Conservation (phyloP, 2,888 invertebrate species). For the Cryptosula pallasiana region DNA sequence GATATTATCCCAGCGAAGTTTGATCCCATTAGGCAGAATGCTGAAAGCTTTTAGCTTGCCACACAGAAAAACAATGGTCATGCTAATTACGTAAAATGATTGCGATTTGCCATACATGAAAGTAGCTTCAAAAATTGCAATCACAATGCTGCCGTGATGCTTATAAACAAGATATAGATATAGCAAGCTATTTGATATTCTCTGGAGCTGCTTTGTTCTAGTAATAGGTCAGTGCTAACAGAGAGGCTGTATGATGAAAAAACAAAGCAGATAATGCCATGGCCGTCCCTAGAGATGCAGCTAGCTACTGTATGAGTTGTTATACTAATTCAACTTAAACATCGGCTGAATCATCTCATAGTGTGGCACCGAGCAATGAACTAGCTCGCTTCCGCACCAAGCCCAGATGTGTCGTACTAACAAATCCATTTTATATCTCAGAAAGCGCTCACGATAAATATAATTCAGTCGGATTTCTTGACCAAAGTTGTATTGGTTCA, state of each 20-base stretch:
- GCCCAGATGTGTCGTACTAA: too few relatives aligned
- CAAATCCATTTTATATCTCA: too few relatives aligned
- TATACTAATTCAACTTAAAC: not conserved
- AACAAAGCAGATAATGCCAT: conserved; percentile 23
- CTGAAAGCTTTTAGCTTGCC: conserved; percentile 21
- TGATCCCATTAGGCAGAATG: conserved; percentile 12
- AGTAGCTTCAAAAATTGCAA: not conserved
- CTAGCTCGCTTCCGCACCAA: too few relatives aligned
- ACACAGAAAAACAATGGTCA: not conserved
- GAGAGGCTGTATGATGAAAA: not conserved
- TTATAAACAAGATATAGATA: not conserved
- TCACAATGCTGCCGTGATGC: not conserved
- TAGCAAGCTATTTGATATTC: not conserved
- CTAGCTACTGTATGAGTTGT: not conserved
- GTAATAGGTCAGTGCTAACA: not conserved
- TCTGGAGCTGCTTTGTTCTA: not conserved
- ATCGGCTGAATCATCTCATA: too few relatives aligned
- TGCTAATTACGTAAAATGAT: conserved; percentile 12
- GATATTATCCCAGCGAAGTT: not conserved
- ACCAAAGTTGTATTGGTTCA: too few relatives aligned
- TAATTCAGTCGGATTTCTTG: too few relatives aligned
- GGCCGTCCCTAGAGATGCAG: not conserved
- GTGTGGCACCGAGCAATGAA: too few relatives aligned
- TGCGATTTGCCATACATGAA: not conserved
- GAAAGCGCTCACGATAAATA: too few relatives aligned